A percentile compares a stretch with the other conserved stretches of the same genome.
Evolutionary conservation across 2,797 vertebrate genomes (phyloP).

Genomic region (Enteromius viviparus): DNA sequence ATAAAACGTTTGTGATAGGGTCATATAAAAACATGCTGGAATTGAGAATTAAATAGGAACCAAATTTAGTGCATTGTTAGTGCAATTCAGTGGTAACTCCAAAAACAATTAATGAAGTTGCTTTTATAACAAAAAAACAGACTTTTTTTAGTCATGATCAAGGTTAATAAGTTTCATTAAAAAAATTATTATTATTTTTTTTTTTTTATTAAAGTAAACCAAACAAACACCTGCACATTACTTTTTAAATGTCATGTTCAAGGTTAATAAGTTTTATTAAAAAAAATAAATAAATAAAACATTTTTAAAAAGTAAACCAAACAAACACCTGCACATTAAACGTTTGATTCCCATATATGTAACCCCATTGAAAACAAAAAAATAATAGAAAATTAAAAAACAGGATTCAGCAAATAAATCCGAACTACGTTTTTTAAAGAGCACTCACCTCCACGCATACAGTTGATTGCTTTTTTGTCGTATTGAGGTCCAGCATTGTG

Average conservation of each 20-base stretch:
- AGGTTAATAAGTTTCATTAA: background rate
- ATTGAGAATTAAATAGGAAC: background rate
- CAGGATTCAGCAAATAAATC: background rate
- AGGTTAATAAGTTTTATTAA: background rate
- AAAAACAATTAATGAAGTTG: background rate
- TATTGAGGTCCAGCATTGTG: conserved; percentile 61
- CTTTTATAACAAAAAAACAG: too few relatives aligned
- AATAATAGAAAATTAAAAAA: too few relatives aligned
- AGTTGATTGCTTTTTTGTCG: conserved; percentile 58
- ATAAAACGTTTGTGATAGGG: background rate
- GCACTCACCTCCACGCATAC: conserved; percentile 61
- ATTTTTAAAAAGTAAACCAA: background rate
- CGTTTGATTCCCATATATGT: background rate
- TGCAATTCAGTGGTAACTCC: background rate
- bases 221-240: background rate
- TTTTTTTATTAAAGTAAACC: too few relatives aligned
- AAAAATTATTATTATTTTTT: background rate
- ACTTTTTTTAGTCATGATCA: background rate
- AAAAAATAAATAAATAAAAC: too few relatives aligned
- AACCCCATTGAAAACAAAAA: too few relatives aligned
- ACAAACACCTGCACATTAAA: background rate
- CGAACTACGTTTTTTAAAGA: conserved; percentile 50
- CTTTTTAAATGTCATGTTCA: background rate
- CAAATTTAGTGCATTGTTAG: too few relatives aligned
- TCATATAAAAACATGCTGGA: background rate